Evolutionary conservation across 2,113 vertebrate species (phyloP), one percentile per base, ranked within the genome.

Genomic region (Nibea coibor): DNA sequence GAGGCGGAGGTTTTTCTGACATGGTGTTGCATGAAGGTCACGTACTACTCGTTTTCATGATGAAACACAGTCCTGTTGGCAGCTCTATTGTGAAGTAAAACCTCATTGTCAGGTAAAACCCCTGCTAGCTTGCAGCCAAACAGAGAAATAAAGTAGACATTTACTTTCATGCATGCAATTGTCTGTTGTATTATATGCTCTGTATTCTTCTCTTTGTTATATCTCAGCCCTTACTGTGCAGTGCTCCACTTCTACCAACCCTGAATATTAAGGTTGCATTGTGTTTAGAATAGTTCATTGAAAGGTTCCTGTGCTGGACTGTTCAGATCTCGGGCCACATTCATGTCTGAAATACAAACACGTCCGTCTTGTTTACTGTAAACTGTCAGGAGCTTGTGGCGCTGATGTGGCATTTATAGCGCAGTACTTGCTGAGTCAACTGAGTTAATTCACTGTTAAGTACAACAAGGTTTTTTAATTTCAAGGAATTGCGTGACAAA

Each of bases 321-420:
- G 53, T 51, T 28, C 19, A 24, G n/a, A 39, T 59, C 5, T 10
- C 47, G 54, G 63, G 19, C 45, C 43, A 72, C 14, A 28, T 62
- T 80, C 42, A 42, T 65, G 77, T 80, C 57, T 82, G 14, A 58
- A 75, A 72, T 31, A 58, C 56, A 81, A 78, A 78, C 73, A 74
- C 15, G 43, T 53, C 48, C 17, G 10, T n/a, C 8, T 16, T 62
- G 74, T 86, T 72, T 78, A 64, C 65, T 54, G 77, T 77, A 75
- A 83, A 78, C 56, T 42, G 3, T 31, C 48, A 17, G 26, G n/a
- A 67, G 10, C 35, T 12, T 5, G 19, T 45, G 61, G 8, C 6
- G 0, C 50, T 71, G 58, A 28, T 17, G 14, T 63, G 56, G 28
- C 58, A 35, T 74, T 78, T 50, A 43, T 42, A 66, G n/a, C 5